These are phyloP conservation scores for Pyxicephalus adspersus DNA, from an alignment of 2,113 vertebrate genomes.

Conservation along the genomic window DNA sequence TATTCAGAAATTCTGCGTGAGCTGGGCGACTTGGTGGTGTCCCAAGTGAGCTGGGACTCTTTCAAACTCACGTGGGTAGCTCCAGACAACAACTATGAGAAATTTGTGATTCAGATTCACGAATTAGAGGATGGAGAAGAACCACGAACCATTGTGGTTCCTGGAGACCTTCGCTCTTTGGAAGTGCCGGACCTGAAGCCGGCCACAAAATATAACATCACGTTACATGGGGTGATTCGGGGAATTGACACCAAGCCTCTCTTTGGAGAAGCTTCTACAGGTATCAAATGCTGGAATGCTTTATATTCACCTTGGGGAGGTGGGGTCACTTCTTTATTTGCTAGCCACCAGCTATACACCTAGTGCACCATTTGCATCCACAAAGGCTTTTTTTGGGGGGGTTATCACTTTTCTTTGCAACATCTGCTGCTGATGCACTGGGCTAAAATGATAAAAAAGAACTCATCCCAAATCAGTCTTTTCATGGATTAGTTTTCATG, in stretches of 20 bases:
- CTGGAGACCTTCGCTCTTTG: constrained; percentile 70
- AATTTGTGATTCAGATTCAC: constrained; percentile 86
- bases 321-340: not conserved
- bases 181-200: constrained; percentile 79
- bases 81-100: constrained; percentile 76
- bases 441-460: no score
- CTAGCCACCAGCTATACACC: not conserved
- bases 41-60: constrained; percentile 84
- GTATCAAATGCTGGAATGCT: constrained; percentile 61
- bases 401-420: no score
- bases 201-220: constrained; percentile 80
- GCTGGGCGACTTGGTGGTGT: constrained; percentile 78
- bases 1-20: constrained; percentile 83
- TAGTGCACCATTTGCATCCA: not conserved
- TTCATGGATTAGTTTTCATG: no score
- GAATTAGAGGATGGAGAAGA: constrained; percentile 70
- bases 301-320: not conserved
- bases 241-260: constrained; percentile 76
- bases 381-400: not conserved
- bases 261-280: constrained; percentile 81
- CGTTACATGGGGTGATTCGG: constrained; percentile 76
- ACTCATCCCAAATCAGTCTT: no score
- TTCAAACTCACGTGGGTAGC: constrained; percentile 89
- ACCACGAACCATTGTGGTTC: constrained; percentile 75
- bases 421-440: no score